These are phyloP conservation scores for Melieria picta DNA, from an alignment of 2,888 invertebrate genomes.

Conservation along the genomic window DNA sequence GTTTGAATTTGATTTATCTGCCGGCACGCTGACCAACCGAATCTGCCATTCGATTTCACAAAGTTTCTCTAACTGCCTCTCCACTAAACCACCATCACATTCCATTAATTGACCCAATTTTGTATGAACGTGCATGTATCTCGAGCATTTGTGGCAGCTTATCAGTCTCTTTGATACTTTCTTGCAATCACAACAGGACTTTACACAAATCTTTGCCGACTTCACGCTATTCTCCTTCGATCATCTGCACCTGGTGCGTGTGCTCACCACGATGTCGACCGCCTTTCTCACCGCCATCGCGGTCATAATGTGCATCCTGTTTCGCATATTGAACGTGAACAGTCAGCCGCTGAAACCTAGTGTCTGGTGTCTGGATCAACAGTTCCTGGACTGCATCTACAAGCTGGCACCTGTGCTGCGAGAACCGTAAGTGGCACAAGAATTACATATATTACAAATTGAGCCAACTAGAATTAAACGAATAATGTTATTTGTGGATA, in stretches of 20 bases:
- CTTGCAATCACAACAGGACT: constrained; percentile 44
- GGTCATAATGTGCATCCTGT: constrained; percentile 83
- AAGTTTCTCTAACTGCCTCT: neutral
- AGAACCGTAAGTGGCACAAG: constrained; percentile 80
- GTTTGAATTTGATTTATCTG: too few species aligned
- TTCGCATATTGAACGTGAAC: constrained; percentile 85
- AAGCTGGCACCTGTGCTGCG: constrained; percentile 82
- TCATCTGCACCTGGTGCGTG: constrained; percentile 47
- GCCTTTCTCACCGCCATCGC: constrained; percentile 83
- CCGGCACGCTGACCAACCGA: too few species aligned
- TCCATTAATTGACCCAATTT: too few species aligned
- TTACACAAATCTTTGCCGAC: constrained; percentile 41
- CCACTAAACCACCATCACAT: too few species aligned
- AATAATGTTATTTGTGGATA: too few species aligned
- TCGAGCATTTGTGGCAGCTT: constrained; percentile 17
- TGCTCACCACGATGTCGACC: constrained; percentile 74
- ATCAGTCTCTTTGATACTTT: constrained; percentile 42
- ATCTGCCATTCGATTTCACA: neutral
- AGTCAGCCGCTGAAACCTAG: constrained; percentile 82
- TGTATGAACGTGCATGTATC: constrained; percentile 31
- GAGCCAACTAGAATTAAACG: too few species aligned
- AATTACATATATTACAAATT: neutral
- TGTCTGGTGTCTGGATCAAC: constrained; percentile 79
- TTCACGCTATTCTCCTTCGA: constrained; percentile 45
- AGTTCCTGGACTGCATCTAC: constrained; percentile 80